A percentile compares a stretch with the other conserved stretches of the same genome.
Evolutionary conservation across 2,888 invertebrate species (phyloP).

Genomic region (Phymatocera aterrima): DNA sequence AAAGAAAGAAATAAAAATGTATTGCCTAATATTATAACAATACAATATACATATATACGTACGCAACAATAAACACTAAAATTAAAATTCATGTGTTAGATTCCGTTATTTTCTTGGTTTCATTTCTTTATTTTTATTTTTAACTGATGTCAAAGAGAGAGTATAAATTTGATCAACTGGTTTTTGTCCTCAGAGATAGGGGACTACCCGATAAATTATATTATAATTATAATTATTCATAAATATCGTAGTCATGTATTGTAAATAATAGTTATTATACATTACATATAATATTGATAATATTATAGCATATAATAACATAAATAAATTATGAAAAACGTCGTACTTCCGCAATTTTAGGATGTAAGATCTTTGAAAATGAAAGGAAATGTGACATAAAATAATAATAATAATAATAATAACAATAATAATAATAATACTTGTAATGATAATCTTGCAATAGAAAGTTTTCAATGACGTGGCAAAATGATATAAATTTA

Average conservation of each 20-base stretch:
- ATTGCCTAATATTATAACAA: conserved; percentile 18
- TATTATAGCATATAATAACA: conserved; percentile 25
- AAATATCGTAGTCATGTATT: conserved; percentile 43
- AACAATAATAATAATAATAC: too few species aligned
- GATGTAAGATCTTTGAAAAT: conserved; percentile 41
- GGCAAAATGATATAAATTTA: conserved; percentile 37
- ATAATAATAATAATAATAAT: too few species aligned
- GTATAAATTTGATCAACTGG: background rate
- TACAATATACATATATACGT: conserved; percentile 21
- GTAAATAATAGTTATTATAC: conserved; percentile 47
- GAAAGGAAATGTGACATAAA: conserved; percentile 36
- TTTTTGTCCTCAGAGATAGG: background rate
- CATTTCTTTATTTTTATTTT: background rate
- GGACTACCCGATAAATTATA: background rate
- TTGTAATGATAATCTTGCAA: conserved; percentile 16
- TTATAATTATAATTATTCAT: conserved; percentile 13
- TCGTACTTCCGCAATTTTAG: conserved; percentile 47
- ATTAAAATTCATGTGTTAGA: conserved; percentile 8
- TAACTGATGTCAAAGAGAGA: background rate
- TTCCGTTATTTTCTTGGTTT: background rate
- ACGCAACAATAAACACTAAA: conserved; percentile 6
- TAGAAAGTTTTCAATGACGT: conserved; percentile 27
- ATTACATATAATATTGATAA: conserved; percentile 33
- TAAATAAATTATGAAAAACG: conserved; percentile 33
- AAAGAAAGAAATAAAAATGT: background rate